A percentile compares a stretch with the other conserved stretches of the same genome.
Evolutionary conservation across 2,888 invertebrate species (phyloP).

Genomic region (Morpho helenor): DNA sequence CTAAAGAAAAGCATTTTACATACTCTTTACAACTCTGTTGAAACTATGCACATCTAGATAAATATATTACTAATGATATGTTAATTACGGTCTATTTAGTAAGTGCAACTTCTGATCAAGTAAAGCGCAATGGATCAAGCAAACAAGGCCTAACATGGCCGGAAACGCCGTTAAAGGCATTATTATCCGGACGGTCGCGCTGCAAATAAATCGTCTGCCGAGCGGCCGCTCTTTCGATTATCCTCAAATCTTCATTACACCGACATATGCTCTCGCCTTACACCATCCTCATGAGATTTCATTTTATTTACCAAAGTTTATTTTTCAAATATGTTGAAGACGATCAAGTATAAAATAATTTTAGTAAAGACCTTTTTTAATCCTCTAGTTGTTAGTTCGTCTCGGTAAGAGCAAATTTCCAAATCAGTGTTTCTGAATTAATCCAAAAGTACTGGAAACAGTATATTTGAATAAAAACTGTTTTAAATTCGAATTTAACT

Average conservation of each 20-base stretch:
- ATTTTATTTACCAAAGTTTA: conserved; percentile 22
- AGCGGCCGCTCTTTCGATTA: conserved; percentile 74
- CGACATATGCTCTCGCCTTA: conserved; percentile 57
- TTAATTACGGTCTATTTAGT: neutral
- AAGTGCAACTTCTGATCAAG: conserved; percentile 16
- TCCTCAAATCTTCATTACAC: conserved; percentile 79
- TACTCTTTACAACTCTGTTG: too few species aligned
- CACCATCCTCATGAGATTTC: conserved; percentile 21
- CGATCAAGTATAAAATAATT: conserved; percentile 2
- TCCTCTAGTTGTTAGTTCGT: too few species aligned
- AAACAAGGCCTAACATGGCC: conserved; percentile 42
- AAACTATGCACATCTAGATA: too few species aligned
- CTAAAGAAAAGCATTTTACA: too few species aligned
- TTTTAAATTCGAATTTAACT: too few species aligned
- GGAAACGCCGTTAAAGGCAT: conserved; percentile 70
- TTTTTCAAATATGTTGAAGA: neutral
- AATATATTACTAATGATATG: too few species aligned
- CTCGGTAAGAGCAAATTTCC: too few species aligned
- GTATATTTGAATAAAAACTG: too few species aligned
- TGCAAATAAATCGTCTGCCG: conserved; percentile 76
- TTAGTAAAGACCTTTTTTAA: neutral
- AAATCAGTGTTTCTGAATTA: too few species aligned
- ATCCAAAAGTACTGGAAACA: too few species aligned
- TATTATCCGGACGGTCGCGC: conserved; percentile 76
- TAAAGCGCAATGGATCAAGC: conserved; percentile 30